Evolutionary conservation across 2,797 vertebrate species (phyloP).

Genomic region (Lophotriccus pileatus): DNA sequence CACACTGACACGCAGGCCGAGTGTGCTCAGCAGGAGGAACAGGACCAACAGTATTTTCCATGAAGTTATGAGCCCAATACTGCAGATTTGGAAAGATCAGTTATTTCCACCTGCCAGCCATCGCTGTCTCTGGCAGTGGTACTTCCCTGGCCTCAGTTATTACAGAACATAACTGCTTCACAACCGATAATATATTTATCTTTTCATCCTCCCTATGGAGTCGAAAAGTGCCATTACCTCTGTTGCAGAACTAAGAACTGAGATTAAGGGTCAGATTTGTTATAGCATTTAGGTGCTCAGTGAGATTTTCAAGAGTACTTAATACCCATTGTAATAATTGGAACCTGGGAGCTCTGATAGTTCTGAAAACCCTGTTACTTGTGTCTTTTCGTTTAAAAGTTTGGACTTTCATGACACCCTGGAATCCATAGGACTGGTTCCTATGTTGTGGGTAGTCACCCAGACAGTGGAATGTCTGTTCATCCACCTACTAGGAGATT

Average conservation of each 20-base stretch:
- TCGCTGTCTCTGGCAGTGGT: neutral
- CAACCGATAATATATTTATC: slow-evolving; percentile 14
- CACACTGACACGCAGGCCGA: neutral
- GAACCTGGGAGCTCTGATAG: neutral
- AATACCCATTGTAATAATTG: neutral
- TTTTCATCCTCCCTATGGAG: neutral
- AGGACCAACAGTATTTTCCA: neutral
- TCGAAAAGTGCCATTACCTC: neutral
- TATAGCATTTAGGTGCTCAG: slow-evolving; percentile 38
- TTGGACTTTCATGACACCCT: neutral
- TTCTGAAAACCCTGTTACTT: neutral
- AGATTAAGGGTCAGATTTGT: slow-evolving; percentile 51
- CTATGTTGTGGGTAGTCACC: neutral
- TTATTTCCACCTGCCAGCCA: neutral
- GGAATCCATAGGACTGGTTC: neutral
- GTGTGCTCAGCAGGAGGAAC: neutral
- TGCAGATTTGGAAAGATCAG: neutral
- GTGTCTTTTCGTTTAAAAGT: neutral
- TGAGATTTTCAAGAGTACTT: slow-evolving; percentile 35
- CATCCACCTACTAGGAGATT: neutral
- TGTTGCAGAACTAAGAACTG: slow-evolving; percentile 43
- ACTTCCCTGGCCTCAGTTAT: neutral
- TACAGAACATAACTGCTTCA: neutral
- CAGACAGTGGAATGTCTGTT: neutral
- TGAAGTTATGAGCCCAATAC: neutral